These are phyloP conservation scores for Cuniculus paca DNA, from an alignment of 2,797 vertebrate species.

Conservation along the genomic window DNA sequence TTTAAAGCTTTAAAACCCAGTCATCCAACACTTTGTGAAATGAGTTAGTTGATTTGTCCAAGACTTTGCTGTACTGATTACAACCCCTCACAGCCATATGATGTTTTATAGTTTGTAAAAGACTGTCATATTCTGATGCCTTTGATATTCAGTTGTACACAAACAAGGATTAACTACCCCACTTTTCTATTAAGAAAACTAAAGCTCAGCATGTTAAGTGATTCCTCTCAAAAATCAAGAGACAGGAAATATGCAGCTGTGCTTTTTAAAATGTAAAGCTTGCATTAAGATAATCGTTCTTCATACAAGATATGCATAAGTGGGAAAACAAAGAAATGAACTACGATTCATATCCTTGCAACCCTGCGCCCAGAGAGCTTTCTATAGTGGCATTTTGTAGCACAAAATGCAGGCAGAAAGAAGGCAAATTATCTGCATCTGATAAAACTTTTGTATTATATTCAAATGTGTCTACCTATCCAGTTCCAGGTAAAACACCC, in stretches of 20 bases:
- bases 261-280: neutral
- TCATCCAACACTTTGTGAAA: slow-evolving; percentile 73
- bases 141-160: neutral
- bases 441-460: neutral
- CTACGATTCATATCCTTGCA: neutral
- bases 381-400: neutral
- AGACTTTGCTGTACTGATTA: slow-evolving; percentile 49
- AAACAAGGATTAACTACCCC: neutral
- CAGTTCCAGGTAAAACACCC: slow-evolving; percentile 28
- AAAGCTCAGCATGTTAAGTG: slow-evolving; percentile 15
- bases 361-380: neutral
- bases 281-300: neutral
- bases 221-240: slow-evolving; percentile 13
- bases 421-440: neutral
- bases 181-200: neutral
- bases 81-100: neutral
- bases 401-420: neutral
- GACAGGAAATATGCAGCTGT: neutral
- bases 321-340: neutral
- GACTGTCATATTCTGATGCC: neutral
- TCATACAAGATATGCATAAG: neutral
- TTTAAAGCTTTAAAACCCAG: slow-evolving; percentile 75
- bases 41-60: slow-evolving; percentile 55
- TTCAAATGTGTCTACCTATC: neutral
- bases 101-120: slow-evolving; percentile 50